Percentiles rank a stretch among this genome's conserved stretches.
Conservation (phyloP, 1,140 invertebrate genomes). For the Drosophila sproati region DNA sequence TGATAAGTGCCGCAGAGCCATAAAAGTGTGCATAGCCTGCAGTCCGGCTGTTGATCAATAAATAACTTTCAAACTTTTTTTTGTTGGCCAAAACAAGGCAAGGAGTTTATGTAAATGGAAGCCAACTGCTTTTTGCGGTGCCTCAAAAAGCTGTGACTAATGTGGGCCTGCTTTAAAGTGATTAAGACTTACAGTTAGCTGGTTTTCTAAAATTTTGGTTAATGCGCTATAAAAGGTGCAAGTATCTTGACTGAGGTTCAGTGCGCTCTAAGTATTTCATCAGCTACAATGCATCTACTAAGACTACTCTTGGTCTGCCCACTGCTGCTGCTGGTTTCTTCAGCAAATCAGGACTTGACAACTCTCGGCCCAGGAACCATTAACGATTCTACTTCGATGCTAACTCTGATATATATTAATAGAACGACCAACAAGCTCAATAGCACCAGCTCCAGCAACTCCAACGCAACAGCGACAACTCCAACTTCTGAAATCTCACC, state of each 20-base stretch:
- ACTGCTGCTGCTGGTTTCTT: conserved; percentile 1
- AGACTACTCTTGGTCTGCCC: neutral
- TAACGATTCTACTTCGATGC: neutral
- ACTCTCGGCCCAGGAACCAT: neutral
- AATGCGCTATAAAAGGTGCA: conserved; percentile 32
- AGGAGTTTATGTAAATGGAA: conserved; percentile 1
- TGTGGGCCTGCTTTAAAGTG: conserved; percentile 8
- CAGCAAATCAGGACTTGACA: neutral
- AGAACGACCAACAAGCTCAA: neutral
- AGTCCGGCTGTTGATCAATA: conserved; percentile 13
- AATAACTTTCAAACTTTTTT: neutral
- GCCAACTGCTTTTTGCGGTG: conserved; percentile 19
- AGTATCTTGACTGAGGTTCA: neutral
- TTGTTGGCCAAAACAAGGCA: conserved; percentile 4
- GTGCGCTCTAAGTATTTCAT: neutral
- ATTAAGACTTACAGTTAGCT: neutral
- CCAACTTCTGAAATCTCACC: neutral
- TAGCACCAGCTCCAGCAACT: neutral
- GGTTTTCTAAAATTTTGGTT: neutral
- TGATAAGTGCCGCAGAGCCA: conserved; percentile 50
- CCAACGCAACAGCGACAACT: neutral
- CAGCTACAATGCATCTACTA: conserved; percentile 18
- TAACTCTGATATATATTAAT: neutral
- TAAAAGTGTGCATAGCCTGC: conserved; percentile 45
- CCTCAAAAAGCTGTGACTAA: conserved; percentile 12